phyloP scores from a whole-genome alignment of 2,888 invertebrate genomes.

The Mactromeris polynyma region DNA sequence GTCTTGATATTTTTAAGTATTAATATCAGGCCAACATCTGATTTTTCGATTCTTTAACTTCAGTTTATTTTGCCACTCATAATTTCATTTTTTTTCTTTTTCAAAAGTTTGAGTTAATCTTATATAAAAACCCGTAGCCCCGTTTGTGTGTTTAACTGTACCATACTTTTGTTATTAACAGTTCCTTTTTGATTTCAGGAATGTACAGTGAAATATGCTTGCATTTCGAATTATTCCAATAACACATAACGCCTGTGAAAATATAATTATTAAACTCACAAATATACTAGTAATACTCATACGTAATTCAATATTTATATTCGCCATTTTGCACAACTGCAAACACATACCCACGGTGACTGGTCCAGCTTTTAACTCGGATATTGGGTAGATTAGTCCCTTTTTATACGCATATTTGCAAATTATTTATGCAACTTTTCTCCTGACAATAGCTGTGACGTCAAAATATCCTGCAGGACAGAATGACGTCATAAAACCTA shows the following conservation, averaged over 20 bases:
- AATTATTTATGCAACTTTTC: no score
- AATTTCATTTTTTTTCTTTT: no score
- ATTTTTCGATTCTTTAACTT: no score
- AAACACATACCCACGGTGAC: background rate
- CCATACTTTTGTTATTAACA: background rate
- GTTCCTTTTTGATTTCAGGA: background rate
- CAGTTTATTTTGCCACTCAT: no score
- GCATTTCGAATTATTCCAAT: background rate
- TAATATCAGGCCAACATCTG: no score
- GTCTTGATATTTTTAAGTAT: no score
- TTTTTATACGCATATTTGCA: no score
- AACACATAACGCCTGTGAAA: slow-evolving; percentile 3
- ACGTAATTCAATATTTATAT: background rate
- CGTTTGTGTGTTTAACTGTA: background rate
- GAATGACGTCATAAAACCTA: no score
- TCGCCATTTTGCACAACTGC: background rate
- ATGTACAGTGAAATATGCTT: background rate
- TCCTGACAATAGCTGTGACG: no score
- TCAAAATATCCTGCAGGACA: no score
- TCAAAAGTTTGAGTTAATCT: no score
- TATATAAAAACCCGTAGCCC: background rate
- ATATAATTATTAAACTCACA: background rate
- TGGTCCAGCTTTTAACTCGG: background rate
- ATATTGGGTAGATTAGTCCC: background rate
- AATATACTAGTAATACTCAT: background rate